Base-by-base conservation (phyloP, 2,113 vertebrate genomes). In the Forbesichthys papilliferus region DNA sequence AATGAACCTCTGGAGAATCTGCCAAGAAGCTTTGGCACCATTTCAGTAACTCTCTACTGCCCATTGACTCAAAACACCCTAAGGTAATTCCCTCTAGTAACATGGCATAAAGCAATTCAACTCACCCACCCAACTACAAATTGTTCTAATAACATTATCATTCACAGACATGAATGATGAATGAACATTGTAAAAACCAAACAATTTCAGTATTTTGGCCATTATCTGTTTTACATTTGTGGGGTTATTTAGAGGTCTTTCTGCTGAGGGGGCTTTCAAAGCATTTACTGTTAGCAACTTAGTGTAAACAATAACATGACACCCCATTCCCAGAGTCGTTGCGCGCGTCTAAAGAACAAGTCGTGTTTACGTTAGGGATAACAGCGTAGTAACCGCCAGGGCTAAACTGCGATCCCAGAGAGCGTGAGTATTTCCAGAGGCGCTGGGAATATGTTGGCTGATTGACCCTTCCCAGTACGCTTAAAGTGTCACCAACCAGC, bases 401-500 rank as follows among this genome's bases (percentile, higher is more conserved):
- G 68, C 77, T 82, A 64, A 71, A 85, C 47, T 77, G 71, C 72
- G 69, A 78, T 70, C 73, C 67, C 62, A 3, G 65, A 61, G 8
- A 42, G 58, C 51, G 71, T 49, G 76, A 57, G 61, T 77, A 80
- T 90, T 88, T 86, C 83, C 90, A 84, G 74, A 84, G 86, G 80
- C 79, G 82, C 83, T 93, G 91, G 89, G 89, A 93, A 92, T 78
- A 12, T 71, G 67, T 73, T 83, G 89, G 71, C 86, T 86, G 82
- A 66, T 34, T 90, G 91, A 92, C 90, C 91, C 78, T 69, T 83
- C 63, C 60, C 48, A 61, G 66, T 76, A 78, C 85, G 82, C 83
- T 89, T 48, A 71, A 84, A 84, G 89, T 91, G 89, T 89, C 85
- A 84, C 83, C 56, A 16, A 18, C 69, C 80, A 77, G 86, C 68